Evolutionary conservation across 2,888 invertebrate genomes (phyloP), one percentile per base, ranked within the genome.

Genomic region (Athalia circularis): DNA sequence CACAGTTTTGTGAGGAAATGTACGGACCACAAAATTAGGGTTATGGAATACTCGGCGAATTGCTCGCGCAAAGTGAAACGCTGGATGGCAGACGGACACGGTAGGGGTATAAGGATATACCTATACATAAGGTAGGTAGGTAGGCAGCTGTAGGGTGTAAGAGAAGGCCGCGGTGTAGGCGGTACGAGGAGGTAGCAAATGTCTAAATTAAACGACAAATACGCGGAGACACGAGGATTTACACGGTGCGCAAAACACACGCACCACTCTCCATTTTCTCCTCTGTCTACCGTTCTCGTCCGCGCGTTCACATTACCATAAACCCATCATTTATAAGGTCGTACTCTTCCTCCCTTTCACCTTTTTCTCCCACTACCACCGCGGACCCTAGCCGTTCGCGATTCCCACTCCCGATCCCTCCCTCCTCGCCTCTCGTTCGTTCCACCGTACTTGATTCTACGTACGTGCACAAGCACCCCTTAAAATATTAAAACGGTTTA

Each of bases 181-280:
- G 75, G 50, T 59, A 62, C 62, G 62, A 75, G 64, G 50, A 75
- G 64, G 79, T 65, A 80, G 82, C 81, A 83, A 82, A 83, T 86
- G 87, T 87, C 87, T 87, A 86, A 88, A 88, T 87, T 87, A 87
- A 87, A 87, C 86, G 88, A 88, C 88, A 88, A 88, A 88, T 89
- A 88, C 86, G 86, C 83, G 85, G 86, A 86, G 87, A 87, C 87
- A 86, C 84, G 84, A 84, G 85, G 85, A 87, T 88, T 88, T 87
- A 88, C 87, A 86, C 85, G 85, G 83, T 83, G 85, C 81, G 85
- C 86, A 86, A 88, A 87, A 87, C 87, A 87, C 87, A 88, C 87
- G 87, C 87, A 87, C 86, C 85, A 88, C 86, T 86, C 87, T 87
- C 85, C 84, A 86, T 87, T 88, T 87, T 88, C 84, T 85, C 81